phyloP scores from a whole-genome alignment of 1,140 invertebrate genomes.

The Battus philenor region DNA sequence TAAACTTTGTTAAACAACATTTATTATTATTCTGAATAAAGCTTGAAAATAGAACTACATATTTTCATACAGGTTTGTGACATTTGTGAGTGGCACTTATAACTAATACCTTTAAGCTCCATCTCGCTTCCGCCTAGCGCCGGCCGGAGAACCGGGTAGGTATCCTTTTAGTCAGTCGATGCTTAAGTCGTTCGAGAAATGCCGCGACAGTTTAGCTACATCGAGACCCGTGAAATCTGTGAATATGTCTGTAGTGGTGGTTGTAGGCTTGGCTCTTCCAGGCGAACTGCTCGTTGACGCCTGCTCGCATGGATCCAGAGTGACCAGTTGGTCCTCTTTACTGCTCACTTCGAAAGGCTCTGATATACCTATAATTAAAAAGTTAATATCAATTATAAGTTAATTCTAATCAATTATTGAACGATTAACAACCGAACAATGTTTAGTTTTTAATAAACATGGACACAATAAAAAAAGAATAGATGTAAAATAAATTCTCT shows the following conservation, averaged over 20 bases:
- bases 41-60: too few species aligned
- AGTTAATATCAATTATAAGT: too few species aligned
- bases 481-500: too few species aligned
- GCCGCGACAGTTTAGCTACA: constrained; percentile 60
- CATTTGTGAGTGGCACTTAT: background rate
- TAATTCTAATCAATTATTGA: too few species aligned
- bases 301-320: constrained; percentile 38
- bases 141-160: constrained; percentile 59
- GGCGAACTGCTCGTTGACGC: constrained; percentile 38
- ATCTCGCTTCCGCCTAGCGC: constrained; percentile 20
- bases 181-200: constrained; percentile 68
- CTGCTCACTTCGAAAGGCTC: constrained; percentile 69
- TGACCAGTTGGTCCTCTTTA: constrained; percentile 51
- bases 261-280: constrained; percentile 29
- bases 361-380: constrained; percentile 58
- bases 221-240: constrained; percentile 66
- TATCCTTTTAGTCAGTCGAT: constrained; percentile 75
- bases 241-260: constrained; percentile 54
- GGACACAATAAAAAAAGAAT: too few species aligned
- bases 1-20: too few species aligned
- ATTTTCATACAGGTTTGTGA: background rate
- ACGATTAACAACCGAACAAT: too few species aligned
- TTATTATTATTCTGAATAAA: too few species aligned
- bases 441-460: too few species aligned
- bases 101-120: background rate